These are phyloP conservation scores for Deilephila elpenor DNA, from an alignment of 2,888 invertebrate species.

Conservation along the genomic window DNA sequence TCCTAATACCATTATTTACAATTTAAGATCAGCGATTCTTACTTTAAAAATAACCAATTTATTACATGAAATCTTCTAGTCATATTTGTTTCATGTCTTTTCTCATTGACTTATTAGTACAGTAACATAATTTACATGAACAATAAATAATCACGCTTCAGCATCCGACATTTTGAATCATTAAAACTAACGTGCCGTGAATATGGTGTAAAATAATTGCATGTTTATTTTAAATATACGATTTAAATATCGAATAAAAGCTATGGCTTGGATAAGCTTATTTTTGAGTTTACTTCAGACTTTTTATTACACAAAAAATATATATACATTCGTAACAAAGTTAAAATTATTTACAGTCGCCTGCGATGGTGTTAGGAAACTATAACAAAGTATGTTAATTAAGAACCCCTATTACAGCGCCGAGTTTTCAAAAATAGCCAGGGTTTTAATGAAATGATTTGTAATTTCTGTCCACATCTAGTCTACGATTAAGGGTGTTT, in stretches of 20 bases:
- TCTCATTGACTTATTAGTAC: not conserved
- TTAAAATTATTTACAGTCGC: not conserved
- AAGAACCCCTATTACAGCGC: not conserved
- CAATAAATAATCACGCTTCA: constrained; percentile 13
- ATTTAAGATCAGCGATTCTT: constrained; percentile 38
- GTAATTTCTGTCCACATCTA: not conserved
- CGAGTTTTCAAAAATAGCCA: not conserved
- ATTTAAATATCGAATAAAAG: constrained; percentile 15
- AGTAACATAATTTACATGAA: constrained; percentile 4
- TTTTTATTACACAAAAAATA: constrained; percentile 11
- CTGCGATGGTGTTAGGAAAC: not conserved
- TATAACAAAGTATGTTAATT: not conserved
- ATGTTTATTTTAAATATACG: constrained; percentile 1
- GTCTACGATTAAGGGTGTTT: not conserved
- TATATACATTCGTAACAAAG: not conserved
- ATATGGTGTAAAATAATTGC: constrained; percentile 11
- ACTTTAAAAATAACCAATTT: not conserved
- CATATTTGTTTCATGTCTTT: constrained; percentile 21
- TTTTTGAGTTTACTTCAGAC: constrained; percentile 16
- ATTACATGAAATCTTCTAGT: constrained; percentile 5
- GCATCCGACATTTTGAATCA: not conserved
- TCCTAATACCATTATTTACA: constrained; percentile 44
- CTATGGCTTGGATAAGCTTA: constrained; percentile 1
- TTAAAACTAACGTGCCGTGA: not conserved
- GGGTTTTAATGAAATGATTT: not conserved